Conservation (phyloP, 30 jellyfish, hydroid and myxozoan species). For the Chironex yamaguchii region DNA sequence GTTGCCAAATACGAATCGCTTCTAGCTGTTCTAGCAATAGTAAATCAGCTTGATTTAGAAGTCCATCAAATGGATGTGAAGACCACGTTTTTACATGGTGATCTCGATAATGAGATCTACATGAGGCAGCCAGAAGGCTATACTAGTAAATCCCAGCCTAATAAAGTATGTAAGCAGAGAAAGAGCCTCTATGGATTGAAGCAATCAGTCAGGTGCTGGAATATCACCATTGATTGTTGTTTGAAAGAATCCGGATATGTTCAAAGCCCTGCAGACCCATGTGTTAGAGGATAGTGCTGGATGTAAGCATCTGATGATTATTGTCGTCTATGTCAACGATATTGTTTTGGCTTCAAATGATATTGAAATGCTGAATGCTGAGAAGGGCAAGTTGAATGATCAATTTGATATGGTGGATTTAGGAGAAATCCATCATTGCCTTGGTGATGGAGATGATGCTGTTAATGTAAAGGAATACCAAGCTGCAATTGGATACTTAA, state of each 20-base stretch:
- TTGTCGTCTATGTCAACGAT: conserved; percentile 50
- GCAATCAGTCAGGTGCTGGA: conserved; percentile 80
- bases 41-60: no score
- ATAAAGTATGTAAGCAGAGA: conserved; percentile 41
- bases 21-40: no score
- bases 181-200: conserved; percentile 78
- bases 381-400: conserved; percentile 6
- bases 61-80: no score
- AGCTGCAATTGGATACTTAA: conserved; percentile 40
- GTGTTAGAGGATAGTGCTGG: conserved; percentile 21
- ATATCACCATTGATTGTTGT: conserved; percentile 21
- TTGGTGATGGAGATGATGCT: conserved; percentile 43
- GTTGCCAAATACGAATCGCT: no score
- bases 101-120: conserved; percentile 63
- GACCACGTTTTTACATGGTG: conserved; percentile 53
- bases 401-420: conserved; percentile 50
- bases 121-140: conserved; percentile 77
- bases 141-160: conserved; percentile 35
- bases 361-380: conserved; percentile 2
- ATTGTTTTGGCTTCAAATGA: conserved; percentile 20
- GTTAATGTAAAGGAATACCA: conserved; percentile 8
- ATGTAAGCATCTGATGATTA: not conserved
- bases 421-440: conserved; percentile 47
- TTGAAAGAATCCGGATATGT: conserved; percentile 32
- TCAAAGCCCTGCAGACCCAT: conserved; percentile 67